These are phyloP conservation scores for Tragelaphus scriptus DNA, from an alignment of 2,113 vertebrate genomes.

Conservation along the genomic window DNA sequence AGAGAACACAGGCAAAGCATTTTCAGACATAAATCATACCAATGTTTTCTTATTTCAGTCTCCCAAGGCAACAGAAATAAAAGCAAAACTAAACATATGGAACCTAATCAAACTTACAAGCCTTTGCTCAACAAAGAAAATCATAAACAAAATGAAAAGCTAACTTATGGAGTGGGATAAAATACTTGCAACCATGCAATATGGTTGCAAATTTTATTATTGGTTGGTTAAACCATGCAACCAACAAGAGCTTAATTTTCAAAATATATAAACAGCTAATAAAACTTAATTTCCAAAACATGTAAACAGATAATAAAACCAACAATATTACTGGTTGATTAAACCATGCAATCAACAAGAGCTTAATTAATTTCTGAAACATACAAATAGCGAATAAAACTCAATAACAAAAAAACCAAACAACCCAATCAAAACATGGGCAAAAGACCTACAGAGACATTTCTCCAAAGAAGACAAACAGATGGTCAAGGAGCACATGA, in stretches of 20 bases:
- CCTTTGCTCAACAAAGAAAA: background rate
- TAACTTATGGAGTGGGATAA: background rate
- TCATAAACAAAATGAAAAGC: background rate
- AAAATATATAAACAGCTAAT: background rate
- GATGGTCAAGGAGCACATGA: background rate
- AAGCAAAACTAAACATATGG: too few species aligned
- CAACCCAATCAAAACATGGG: background rate
- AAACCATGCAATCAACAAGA: background rate
- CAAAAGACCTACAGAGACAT: background rate
- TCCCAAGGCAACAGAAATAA: too few species aligned
- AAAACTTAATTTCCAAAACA: background rate
- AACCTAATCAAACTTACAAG: too few species aligned
- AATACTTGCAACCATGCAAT: background rate
- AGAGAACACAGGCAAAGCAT: too few species aligned
- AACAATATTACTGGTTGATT: background rate
- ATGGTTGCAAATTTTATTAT: background rate
- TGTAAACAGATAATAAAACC: background rate
- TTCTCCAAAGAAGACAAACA: background rate
- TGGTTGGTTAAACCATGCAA: background rate
- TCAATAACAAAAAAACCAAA: background rate
- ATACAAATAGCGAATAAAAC: background rate
- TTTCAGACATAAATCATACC: too few species aligned
- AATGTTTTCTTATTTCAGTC: too few species aligned
- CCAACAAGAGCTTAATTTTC: background rate
- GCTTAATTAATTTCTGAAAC: background rate